Evolutionary conservation across 92 coral and sea anemone genomes (phyloP).

Genomic region (Meandrina meandrites): DNA sequence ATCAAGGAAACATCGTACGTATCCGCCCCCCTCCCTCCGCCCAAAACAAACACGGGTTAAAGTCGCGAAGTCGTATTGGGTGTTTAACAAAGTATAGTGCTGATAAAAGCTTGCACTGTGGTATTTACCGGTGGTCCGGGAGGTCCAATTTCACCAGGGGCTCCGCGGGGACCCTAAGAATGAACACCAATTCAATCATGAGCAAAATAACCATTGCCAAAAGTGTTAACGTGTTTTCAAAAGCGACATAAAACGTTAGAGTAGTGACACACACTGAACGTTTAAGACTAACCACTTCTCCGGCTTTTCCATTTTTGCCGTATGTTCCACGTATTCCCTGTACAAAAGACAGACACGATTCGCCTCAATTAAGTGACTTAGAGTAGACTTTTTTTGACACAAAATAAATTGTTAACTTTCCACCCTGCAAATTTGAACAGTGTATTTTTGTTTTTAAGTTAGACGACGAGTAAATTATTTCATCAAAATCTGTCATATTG

Average conservation of each 20-base stretch:
- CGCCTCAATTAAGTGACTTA: not conserved
- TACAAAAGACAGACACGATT: not conserved
- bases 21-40: no score
- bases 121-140: constrained; percentile 35
- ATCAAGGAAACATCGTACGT: no score
- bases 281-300: constrained; percentile 23
- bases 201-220: not conserved
- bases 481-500: not conserved
- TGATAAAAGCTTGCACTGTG: no score
- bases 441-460: no score
- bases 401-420: not conserved
- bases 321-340: constrained; percentile 34
- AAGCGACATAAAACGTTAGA: no score
- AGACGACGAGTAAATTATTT: not conserved
- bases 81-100: not conserved
- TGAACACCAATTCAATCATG: not conserved
- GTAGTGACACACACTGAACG: no score
- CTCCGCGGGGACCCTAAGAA: constrained; percentile 30
- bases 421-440: not conserved
- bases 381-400: not conserved
- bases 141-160: constrained; percentile 20
- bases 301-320: constrained; percentile 40
- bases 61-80: no score
- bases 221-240: not conserved
- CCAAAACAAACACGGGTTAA: not conserved